Base-by-base conservation (phyloP, 2,888 invertebrate species). In the Podabrus alpinus region DNA sequence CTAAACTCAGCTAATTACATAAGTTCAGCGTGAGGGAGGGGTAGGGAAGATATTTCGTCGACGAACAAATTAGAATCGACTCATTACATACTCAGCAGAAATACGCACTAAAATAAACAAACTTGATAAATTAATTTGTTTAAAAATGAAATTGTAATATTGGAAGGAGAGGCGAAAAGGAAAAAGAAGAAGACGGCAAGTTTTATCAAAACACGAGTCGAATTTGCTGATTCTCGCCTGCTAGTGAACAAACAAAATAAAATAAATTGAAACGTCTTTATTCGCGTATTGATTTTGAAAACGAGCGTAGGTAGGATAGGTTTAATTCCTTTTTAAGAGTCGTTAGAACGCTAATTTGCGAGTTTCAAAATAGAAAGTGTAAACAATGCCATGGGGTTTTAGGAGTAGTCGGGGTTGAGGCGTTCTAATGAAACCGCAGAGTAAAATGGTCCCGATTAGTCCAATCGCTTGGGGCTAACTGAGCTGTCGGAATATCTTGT, bases 391-490 rank as follows among this genome's bases (percentile, higher is more conserved):
- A 66, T 69, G 64, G 77, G 76, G 71, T 59, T 76, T 73, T 66
- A 69, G 62, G 66, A 69, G 69, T 45, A 72, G 71, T 71, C 68
- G 59, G 68, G 61, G 69, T 71, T 73, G 69, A 71, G 76, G 73
- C 73, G 74, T 71, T 71, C 79, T 81, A 81, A 80, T 81, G 80
- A 81, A 80, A 80, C 81, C 80, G 78, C 80, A 77, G 75, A 79
- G 79, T 81, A 80, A 79, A 81, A 82, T 81, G 81, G 76, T 79
- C 80, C 76, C 79, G 81, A 82, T 82, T 82, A 81, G 81, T 79
- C 79, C 80, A 81, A 82, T 81, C 79, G 81, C 80, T 79, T 68
- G 66, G 66, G 78, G 81, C 66, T 60, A 68, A 68, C 69, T 62
- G 59, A 72, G 67, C 59, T 73, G 68, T 70, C 71, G 16, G 74